A percentile compares a stretch with the other conserved stretches of the same genome.
Evolutionary conservation across 1,140 invertebrate genomes (phyloP).

Genomic region (Brevipalpus yothersi): DNA sequence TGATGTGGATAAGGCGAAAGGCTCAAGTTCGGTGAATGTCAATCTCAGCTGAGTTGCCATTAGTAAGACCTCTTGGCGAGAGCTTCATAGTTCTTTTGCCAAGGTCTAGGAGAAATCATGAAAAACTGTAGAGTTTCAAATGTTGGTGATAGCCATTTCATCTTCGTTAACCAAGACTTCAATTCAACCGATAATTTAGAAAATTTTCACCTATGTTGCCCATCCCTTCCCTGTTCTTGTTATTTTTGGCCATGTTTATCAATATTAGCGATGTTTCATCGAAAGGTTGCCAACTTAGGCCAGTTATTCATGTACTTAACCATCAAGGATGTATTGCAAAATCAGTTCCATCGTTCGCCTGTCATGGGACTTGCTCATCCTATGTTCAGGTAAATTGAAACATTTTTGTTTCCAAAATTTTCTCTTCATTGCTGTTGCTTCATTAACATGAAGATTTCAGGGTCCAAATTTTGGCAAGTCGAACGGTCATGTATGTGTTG

Average conservation of each 20-base stretch:
- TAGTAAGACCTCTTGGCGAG: no score
- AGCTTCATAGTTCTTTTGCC: no score
- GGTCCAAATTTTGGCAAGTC: slow-evolving; percentile 87
- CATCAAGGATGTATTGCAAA: slow-evolving; percentile 75
- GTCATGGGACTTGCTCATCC: slow-evolving; percentile 62
- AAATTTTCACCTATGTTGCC: no score
- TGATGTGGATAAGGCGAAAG: no score
- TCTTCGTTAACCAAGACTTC: no score
- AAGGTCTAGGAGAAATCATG: no score
- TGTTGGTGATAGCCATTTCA: no score
- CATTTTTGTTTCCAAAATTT: neutral
- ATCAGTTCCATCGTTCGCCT: slow-evolving; percentile 75
- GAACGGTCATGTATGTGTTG: slow-evolving; percentile 81
- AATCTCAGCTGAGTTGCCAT: no score
- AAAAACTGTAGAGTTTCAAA: no score
- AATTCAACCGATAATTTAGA: no score
- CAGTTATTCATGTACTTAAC: slow-evolving; percentile 69
- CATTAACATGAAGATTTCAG: slow-evolving; percentile 44
- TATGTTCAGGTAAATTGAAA: slow-evolving; percentile 49
- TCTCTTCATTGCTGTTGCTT: neutral
- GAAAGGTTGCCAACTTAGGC: slow-evolving; percentile 48
- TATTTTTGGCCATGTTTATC: neutral
- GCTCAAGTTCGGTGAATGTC: no score
- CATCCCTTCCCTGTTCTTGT: no score
- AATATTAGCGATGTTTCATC: neutral